phyloP scores from a whole-genome alignment of 23 tunicate species.

The Oikopleura dioica region DNA sequence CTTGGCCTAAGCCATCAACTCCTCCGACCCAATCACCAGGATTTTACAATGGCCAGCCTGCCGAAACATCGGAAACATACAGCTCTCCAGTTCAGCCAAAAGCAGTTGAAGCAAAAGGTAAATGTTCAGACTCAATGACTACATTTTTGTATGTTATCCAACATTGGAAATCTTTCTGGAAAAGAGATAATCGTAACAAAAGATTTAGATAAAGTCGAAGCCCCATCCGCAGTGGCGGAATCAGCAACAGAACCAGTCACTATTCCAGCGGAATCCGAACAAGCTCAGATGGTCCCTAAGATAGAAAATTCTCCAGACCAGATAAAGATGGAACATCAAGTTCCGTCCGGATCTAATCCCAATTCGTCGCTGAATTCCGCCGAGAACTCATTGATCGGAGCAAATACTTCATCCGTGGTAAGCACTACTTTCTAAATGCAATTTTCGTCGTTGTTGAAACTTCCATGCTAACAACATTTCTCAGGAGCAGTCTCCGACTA shows the following conservation, averaged over 20 bases:
- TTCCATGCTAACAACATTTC: no score
- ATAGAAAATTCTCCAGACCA: constrained; percentile 5
- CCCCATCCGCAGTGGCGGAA: no score
- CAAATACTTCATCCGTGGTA: background rate
- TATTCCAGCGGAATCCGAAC: background rate
- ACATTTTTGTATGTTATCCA: background rate
- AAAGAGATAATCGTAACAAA: background rate
- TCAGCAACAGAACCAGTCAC: background rate
- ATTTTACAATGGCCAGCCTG: background rate
- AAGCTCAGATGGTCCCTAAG: background rate
- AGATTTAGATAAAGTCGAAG: background rate
- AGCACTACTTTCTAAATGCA: no score
- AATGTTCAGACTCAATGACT: background rate
- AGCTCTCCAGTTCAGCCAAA: constrained; percentile 1
- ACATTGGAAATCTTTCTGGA: no score
- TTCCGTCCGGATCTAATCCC: background rate
- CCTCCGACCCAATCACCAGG: constrained; percentile 1
- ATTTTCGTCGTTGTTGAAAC: no score
- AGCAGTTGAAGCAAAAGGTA: background rate
- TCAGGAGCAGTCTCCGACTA: no score
- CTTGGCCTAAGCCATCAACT: constrained; percentile 9
- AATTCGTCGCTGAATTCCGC: constrained; percentile 1
- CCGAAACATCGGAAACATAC: background rate
- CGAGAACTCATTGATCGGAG: background rate
- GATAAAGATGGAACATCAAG: constrained; percentile 11